Evolutionary conservation across 2,888 invertebrate species (phyloP).

Genomic region (Erebia epiphron): DNA sequence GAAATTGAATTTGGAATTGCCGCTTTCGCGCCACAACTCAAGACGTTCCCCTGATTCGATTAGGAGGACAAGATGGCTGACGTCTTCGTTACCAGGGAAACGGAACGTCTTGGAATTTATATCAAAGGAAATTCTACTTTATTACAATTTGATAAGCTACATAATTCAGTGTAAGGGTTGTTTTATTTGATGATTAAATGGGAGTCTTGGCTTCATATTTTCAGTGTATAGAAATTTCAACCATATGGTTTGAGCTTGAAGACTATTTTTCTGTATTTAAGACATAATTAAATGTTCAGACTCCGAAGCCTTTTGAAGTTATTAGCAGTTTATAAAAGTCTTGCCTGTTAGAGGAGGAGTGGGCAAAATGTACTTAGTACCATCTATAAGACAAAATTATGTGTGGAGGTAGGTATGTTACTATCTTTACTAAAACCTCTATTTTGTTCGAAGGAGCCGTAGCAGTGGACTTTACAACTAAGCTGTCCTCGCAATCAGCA

Average conservation of each 20-base stretch:
- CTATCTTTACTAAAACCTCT: background rate
- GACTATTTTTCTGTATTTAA: conserved; percentile 35
- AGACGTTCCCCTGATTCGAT: conserved; percentile 69
- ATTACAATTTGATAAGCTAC: conserved; percentile 40
- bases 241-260: conserved; percentile 40
- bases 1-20: conserved; percentile 64
- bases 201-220: conserved; percentile 19
- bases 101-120: conserved; percentile 56
- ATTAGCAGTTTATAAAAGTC: conserved; percentile 9
- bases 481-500: conserved; percentile 45
- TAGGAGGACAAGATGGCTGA: conserved; percentile 69
- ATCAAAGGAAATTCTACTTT: conserved; percentile 46
- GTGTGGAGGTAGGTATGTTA: background rate
- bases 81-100: conserved; percentile 67
- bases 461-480: conserved; percentile 54
- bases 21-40: conserved; percentile 73
- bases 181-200: conserved; percentile 28
- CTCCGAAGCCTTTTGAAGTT: background rate
- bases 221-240: conserved; percentile 39
- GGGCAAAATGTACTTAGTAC: background rate
- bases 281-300: conserved; percentile 21
- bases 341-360: conserved; percentile 6
- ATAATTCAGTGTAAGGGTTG: conserved; percentile 33
- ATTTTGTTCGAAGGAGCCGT: conserved; percentile 45
- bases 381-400: background rate